Evolutionary conservation across 1,140 invertebrate genomes (phyloP).

Genomic region (Capitella teleta): DNA sequence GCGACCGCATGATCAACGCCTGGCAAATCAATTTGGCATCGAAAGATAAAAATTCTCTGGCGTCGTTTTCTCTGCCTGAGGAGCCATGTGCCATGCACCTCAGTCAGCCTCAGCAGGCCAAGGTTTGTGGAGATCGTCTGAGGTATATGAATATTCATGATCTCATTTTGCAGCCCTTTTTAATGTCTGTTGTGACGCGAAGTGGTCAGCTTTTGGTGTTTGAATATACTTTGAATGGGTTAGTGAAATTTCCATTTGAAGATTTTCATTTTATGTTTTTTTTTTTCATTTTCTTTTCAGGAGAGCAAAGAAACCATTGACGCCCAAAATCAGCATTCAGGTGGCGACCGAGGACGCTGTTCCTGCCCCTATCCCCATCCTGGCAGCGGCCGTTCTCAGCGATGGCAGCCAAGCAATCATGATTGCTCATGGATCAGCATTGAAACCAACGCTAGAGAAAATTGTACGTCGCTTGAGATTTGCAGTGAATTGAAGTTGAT

Average conservation of each 20-base stretch:
- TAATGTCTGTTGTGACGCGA: conserved; percentile 54
- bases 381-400: conserved; percentile 20
- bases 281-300: conserved; percentile 13
- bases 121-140: not conserved
- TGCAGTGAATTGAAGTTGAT: too few relatives aligned
- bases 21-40: conserved; percentile 41
- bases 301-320: conserved; percentile 26
- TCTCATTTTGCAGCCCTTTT: conserved; percentile 33
- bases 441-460: conserved; percentile 36
- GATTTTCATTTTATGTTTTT: not conserved
- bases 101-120: conserved; percentile 11
- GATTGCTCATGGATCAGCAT: conserved; percentile 27
- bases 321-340: conserved; percentile 29
- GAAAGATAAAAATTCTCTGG: conserved; percentile 28
- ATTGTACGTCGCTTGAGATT: conserved; percentile 30
- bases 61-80: conserved; percentile 54
- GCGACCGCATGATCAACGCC: conserved; percentile 49
- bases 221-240: conserved; percentile 62
- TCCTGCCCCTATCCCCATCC: conserved; percentile 22
- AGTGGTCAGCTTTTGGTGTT: conserved; percentile 67
- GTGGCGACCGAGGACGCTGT: conserved; percentile 17
- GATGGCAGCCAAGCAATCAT: conserved; percentile 15
- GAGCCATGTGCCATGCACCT: conserved; percentile 49
- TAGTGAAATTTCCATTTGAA: conserved; percentile 7
- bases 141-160: not conserved